These are phyloP conservation scores for Adela reaumurella DNA, from an alignment of 2,888 invertebrate species.

Conservation along the genomic window DNA sequence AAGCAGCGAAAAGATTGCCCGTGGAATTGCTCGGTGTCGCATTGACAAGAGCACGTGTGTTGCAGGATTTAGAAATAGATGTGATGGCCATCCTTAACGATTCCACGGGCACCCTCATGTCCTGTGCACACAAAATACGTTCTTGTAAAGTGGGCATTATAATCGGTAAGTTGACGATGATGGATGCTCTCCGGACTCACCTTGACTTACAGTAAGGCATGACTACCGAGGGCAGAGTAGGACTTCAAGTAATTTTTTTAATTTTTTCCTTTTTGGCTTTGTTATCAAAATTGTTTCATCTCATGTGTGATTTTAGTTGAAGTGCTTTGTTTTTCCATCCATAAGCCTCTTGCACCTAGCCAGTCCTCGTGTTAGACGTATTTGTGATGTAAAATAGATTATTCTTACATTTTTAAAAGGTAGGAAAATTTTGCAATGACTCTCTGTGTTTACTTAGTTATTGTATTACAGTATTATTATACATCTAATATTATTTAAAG, in stretches of 20 bases:
- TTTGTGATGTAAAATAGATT: too few species aligned
- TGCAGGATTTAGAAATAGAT: conserved; percentile 75
- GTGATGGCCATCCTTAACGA: conserved; percentile 92
- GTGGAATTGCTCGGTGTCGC: not conserved
- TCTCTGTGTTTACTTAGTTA: too few species aligned
- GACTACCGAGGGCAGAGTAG: not conserved
- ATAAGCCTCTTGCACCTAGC: too few species aligned
- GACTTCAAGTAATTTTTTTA: not conserved
- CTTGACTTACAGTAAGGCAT: not conserved
- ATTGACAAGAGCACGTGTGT: conserved; percentile 19
- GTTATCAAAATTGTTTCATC: not conserved
- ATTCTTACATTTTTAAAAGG: too few species aligned
- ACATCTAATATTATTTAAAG: too few species aligned
- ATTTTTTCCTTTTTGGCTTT: not conserved
- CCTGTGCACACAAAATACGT: conserved; percentile 80
- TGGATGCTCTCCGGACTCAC: conserved; percentile 9
- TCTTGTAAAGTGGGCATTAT: conserved; percentile 80
- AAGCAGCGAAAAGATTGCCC: too few species aligned
- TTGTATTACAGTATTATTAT: too few species aligned
- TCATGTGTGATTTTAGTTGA: too few species aligned
- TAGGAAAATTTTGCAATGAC: too few species aligned
- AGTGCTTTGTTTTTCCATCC: too few species aligned
- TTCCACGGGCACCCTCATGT: conserved; percentile 91
- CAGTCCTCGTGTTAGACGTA: too few species aligned
- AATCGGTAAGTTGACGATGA: conserved; percentile 66